Evolutionary conservation across 1,140 invertebrate genomes (phyloP).

Genomic region (Ctenoplectra terminalis): DNA sequence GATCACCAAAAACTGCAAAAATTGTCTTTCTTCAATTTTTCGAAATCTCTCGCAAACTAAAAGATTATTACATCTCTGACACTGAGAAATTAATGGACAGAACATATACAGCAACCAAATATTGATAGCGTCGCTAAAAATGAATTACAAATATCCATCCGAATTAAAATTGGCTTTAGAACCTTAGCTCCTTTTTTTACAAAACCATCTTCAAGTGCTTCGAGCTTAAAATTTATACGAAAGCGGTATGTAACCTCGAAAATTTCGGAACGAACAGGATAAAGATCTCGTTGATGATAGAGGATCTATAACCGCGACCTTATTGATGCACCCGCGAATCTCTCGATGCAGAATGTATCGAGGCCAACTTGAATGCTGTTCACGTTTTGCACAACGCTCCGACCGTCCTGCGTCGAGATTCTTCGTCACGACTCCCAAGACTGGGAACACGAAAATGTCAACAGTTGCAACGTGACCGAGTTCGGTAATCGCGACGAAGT

Average conservation of each 20-base stretch:
- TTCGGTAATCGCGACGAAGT: conserved; percentile 40
- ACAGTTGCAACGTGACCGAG: conserved; percentile 62
- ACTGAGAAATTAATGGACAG: too few species aligned
- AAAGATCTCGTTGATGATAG: neutral
- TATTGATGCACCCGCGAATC: conserved; percentile 16
- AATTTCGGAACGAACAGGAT: neutral
- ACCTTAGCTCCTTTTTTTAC: too few species aligned
- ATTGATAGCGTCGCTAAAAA: too few species aligned
- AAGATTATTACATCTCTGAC: too few species aligned
- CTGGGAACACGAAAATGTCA: conserved; percentile 62
- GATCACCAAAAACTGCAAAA: too few species aligned
- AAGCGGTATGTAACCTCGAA: neutral
- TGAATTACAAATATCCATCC: too few species aligned
- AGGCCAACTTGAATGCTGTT: conserved; percentile 52
- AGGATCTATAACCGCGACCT: neutral
- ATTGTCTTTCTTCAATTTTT: too few species aligned
- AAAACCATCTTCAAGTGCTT: too few species aligned
- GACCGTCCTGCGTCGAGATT: conserved; percentile 55
- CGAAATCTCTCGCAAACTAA: too few species aligned
- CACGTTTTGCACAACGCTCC: conserved; percentile 63
- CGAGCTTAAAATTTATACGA: too few species aligned
- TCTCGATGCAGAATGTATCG: conserved; percentile 32
- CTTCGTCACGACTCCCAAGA: conserved; percentile 55
- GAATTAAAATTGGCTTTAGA: too few species aligned
- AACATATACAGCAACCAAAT: too few species aligned